Base-by-base conservation (phyloP, 2,797 vertebrate species). In the Macroramphosus scolopax region DNA sequence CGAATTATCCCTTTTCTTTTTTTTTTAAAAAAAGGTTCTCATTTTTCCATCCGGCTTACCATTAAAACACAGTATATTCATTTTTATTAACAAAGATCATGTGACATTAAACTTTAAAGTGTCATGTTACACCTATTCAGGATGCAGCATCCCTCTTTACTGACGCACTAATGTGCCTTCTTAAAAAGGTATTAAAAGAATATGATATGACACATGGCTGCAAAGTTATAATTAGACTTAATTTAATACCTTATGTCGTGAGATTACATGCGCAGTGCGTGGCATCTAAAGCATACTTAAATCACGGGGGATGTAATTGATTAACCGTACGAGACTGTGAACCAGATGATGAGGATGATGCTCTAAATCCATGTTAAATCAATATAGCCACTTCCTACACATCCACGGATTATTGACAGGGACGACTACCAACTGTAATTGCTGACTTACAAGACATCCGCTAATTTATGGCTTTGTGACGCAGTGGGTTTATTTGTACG, bases 331-430 rank as follows among this genome's bases (percentile, higher is more conserved):
- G 65, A 77, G 74, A 64, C 68, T 53, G 38, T 60, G 63, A 78
- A 72, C 51, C 66, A 81, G 74, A 83, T 82, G 81, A 86, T 76
- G 83, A 73, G 73, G 68, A 76, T 66, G 75, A 70, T 61, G 71
- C 72, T 72, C 54, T 75, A 70, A 83, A 86, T 80, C 79, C 79
- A 87, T 80, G 75, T 64, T 69, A 68, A 83, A 85, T 85, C 83
- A 72, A 84, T 78, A 70, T 49, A 59, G 63, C 51, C 64, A 67
- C 78, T 83, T 80, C 75, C 78, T 82, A 77, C 74, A 82, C 72
- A 76, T 75, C 6, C 8, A 76, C 58, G 77, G 75, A 83, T 82
- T 83, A 81, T 79, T 75, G 75, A 75, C 51, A 75, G 75, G 76
- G 78, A 85, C 83, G 73, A 82, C 79, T 48, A 63, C 47, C 57